Evolutionary conservation across 1,140 invertebrate genomes (phyloP).

Genomic region (Manduca sexta): DNA sequence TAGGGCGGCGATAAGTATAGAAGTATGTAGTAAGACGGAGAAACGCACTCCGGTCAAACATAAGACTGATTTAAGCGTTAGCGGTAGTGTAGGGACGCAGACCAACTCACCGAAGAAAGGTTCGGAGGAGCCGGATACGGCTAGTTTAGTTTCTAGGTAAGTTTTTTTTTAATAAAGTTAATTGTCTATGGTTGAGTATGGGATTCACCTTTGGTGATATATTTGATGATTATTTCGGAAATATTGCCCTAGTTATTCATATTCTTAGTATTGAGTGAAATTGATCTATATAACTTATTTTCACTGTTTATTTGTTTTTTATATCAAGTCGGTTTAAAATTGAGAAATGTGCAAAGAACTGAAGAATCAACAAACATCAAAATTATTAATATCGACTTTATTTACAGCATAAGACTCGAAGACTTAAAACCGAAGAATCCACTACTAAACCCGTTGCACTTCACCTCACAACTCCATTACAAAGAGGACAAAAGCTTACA

Average conservation of each 20-base stretch:
- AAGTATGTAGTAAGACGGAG: constrained; percentile 49
- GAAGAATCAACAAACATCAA: background rate
- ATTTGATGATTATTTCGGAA: too few relatives aligned
- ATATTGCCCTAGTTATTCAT: too few relatives aligned
- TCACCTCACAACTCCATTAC: constrained; percentile 82
- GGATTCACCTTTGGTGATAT: too few relatives aligned
- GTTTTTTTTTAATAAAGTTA: too few relatives aligned
- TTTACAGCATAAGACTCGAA: constrained; percentile 72
- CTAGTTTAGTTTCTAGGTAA: constrained; percentile 60
- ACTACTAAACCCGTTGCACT: constrained; percentile 75
- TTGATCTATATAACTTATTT: too few relatives aligned
- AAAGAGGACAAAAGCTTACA: constrained; percentile 86
- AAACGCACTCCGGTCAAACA: constrained; percentile 57
- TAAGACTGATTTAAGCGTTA: constrained; percentile 72
- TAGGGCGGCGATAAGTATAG: constrained; percentile 72
- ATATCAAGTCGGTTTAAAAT: background rate
- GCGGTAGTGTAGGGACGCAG: constrained; percentile 49
- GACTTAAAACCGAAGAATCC: constrained; percentile 76
- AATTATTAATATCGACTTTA: background rate
- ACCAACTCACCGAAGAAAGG: constrained; percentile 44
- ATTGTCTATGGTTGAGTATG: too few relatives aligned
- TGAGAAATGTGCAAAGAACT: background rate
- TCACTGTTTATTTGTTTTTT: too few relatives aligned
- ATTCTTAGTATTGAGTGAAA: too few relatives aligned
- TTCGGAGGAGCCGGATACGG: constrained; percentile 30